These are phyloP conservation scores for Formica selysi DNA, from an alignment of 1,140 invertebrate species.

Conservation along the genomic window DNA sequence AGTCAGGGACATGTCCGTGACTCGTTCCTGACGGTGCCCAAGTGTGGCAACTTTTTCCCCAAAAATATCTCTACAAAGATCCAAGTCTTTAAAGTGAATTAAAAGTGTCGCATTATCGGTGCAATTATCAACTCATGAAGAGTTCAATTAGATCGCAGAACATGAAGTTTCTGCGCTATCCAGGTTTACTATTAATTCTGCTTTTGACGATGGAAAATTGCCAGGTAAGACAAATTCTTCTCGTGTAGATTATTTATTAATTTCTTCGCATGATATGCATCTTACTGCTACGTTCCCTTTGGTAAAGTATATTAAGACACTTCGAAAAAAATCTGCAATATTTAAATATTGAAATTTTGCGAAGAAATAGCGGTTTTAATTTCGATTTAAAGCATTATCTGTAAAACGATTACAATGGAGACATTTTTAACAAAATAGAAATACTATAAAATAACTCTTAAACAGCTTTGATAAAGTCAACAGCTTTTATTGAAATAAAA, in stretches of 20 bases:
- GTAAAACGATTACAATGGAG: constrained; percentile 30
- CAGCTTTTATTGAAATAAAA: neutral
- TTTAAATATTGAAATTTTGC: neutral
- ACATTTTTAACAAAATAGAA: neutral
- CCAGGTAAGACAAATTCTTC: constrained; percentile 62
- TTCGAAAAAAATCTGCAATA: neutral
- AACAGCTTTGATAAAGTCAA: neutral
- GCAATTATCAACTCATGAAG: neutral
- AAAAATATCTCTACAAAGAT: constrained; percentile 14
- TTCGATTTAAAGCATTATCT: neutral
- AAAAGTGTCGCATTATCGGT: constrained; percentile 33
- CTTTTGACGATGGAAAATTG: constrained; percentile 25
- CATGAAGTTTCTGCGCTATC: constrained; percentile 68
- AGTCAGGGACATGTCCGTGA: constrained; percentile 76
- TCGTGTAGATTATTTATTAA: neutral
- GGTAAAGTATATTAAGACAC: neutral
- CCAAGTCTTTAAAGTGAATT: neutral
- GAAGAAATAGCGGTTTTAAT: neutral
- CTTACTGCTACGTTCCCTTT: neutral
- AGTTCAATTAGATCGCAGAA: constrained; percentile 38
- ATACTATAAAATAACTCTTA: neutral
- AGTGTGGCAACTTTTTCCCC: constrained; percentile 64
- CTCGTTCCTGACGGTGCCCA: constrained; percentile 73
- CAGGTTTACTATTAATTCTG: constrained; percentile 53
- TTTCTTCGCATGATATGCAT: neutral